phyloP scores from a whole-genome alignment of 2,797 vertebrate species.

The Manis javanica region DNA sequence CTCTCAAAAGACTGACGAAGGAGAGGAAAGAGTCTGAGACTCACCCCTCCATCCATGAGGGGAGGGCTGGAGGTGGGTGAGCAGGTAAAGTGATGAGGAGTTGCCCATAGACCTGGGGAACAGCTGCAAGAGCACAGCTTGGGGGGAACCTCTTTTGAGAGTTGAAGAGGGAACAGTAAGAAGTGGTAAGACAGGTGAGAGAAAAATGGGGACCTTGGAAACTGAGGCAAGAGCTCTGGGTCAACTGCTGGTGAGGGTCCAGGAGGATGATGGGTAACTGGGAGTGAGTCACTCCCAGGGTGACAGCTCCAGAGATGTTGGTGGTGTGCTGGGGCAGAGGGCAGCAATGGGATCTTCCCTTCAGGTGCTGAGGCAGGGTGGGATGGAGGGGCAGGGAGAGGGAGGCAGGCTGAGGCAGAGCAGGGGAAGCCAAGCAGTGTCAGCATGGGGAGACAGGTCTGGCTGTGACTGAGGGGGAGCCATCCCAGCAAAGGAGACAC shows the following conservation, averaged over 20 bases:
- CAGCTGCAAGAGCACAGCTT: neutral
- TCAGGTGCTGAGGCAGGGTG: neutral
- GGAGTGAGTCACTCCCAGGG: neutral
- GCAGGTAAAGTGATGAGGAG: neutral
- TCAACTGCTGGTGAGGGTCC: neutral
- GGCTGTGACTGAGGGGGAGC: neutral
- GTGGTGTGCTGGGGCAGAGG: neutral
- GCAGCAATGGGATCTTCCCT: neutral
- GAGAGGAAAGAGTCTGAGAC: neutral
- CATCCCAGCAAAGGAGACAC: neutral
- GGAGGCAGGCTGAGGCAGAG: neutral
- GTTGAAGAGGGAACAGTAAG: neutral
- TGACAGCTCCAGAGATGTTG: conserved; percentile 7
- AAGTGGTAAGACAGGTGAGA: neutral
- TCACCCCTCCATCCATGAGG: neutral
- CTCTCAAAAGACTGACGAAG: neutral
- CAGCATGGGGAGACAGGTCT: neutral
- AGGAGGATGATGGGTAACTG: neutral
- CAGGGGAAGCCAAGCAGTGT: neutral
- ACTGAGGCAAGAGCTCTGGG: neutral
- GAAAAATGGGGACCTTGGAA: neutral
- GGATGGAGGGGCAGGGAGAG: neutral
- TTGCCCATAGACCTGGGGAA: neutral
- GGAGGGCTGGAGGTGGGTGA: neutral
- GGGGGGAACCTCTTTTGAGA: neutral